Conservation (phyloP, 2,797 vertebrate species). For the Paramormyrops hopkinsi region DNA sequence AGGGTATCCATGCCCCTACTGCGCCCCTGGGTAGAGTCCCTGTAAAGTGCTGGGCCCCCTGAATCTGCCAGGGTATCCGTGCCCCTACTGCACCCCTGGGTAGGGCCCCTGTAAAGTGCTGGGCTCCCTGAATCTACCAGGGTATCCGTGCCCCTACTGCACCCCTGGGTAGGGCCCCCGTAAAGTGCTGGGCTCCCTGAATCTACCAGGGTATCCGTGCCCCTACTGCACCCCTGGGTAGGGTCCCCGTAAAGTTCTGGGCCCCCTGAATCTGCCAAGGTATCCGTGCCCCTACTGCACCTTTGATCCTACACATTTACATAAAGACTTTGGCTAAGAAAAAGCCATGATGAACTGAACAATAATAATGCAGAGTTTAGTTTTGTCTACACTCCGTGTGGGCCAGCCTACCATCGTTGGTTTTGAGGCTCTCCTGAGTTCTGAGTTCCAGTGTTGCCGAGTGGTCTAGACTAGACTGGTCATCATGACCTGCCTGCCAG, state of each 20-base stretch:
- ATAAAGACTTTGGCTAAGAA: background rate
- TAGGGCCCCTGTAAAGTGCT: no score
- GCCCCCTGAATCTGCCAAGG: no score
- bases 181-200: background rate
- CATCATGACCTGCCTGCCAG: constrained; percentile 39
- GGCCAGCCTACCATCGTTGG: constrained; percentile 50
- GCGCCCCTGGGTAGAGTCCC: no score
- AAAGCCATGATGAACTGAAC: background rate
- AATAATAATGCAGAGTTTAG: background rate
- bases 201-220: background rate
- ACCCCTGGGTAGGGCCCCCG: background rate
- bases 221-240: background rate
- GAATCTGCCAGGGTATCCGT: background rate
- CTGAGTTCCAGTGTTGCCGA: constrained; percentile 46
- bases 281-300: background rate
- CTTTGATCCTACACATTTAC: background rate
- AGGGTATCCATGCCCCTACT: background rate
- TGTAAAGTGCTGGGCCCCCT: background rate
- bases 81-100: background rate
- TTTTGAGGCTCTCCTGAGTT: constrained; percentile 41
- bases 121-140: background rate
- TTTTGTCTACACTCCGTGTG: background rate
- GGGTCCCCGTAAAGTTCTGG: background rate
- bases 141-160: background rate
- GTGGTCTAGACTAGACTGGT: constrained; percentile 27